Conservation (phyloP, 1,140 invertebrate species). For the Cotesia glomerata region DNA sequence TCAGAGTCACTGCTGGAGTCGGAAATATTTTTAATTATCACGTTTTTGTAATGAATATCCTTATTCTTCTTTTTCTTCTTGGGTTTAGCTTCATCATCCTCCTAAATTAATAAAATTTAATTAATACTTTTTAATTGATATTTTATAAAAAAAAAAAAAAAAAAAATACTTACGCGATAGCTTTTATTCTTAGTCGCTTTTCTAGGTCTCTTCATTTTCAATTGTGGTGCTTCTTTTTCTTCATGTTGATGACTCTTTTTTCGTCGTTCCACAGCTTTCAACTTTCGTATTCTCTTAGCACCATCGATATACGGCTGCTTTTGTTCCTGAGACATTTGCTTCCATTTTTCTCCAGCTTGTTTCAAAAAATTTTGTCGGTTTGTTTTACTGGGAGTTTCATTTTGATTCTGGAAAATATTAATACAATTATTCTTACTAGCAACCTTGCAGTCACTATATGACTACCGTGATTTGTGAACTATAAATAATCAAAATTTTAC, state of each 20-base stretch:
- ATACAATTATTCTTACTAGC: too few relatives aligned
- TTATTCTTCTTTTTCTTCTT: constrained; percentile 18
- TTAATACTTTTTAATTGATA: too few relatives aligned
- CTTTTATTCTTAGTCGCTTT: neutral
- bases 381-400: constrained; percentile 23
- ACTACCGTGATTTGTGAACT: too few relatives aligned
- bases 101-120: neutral
- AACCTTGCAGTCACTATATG: too few relatives aligned
- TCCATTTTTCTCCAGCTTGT: constrained; percentile 46
- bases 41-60: constrained; percentile 17
- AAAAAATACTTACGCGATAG: neutral
- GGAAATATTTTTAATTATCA: neutral
- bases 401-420: constrained; percentile 8
- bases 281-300: constrained; percentile 32
- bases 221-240: too few relatives aligned
- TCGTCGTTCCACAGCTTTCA: constrained; percentile 4
- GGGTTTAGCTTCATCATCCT: constrained; percentile 5
- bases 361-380: constrained; percentile 39
- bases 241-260: neutral
- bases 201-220: neutral
- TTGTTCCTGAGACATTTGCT: constrained; percentile 41
- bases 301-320: constrained; percentile 48
- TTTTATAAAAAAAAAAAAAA: too few relatives aligned
- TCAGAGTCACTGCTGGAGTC: neutral
- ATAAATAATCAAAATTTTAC: too few relatives aligned